phyloP scores from a whole-genome alignment of 2,797 vertebrate genomes.

The Dendrocincla tyrannina region DNA sequence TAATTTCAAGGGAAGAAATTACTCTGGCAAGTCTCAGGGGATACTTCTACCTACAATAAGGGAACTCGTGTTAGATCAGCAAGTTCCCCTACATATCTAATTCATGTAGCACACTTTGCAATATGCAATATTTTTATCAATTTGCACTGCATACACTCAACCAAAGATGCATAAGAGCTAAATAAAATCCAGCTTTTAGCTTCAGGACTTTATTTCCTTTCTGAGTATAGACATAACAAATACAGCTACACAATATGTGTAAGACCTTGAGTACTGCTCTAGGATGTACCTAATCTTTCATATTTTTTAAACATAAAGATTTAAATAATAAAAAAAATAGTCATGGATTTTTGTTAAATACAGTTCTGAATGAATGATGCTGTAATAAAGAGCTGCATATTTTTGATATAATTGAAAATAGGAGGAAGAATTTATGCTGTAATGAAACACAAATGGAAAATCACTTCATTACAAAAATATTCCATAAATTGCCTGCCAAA shows the following conservation, averaged over 20 bases:
- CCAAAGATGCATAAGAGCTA: neutral
- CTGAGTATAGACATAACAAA: neutral
- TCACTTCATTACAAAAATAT: neutral
- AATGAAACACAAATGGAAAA: neutral
- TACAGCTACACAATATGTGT: neutral
- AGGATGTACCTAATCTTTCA: neutral
- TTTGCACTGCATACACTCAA: neutral
- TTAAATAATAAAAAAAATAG: neutral
- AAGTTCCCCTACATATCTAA: neutral
- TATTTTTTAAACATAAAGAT: neutral
- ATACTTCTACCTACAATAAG: neutral
- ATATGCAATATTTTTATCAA: neutral
- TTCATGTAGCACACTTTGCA: neutral
- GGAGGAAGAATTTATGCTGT: neutral
- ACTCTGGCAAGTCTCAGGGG: neutral
- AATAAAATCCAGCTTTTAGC: neutral
- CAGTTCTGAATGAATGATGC: neutral
- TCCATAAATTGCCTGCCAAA: neutral
- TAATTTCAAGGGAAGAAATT: slow-evolving; percentile 1
- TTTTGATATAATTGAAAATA: neutral
- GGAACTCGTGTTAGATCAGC: neutral
- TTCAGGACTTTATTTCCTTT: neutral
- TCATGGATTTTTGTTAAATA: neutral
- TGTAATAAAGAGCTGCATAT: neutral
- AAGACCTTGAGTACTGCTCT: neutral